phyloP scores from a whole-genome alignment of 2,113 vertebrate species.

The Trematomus loennbergii region DNA sequence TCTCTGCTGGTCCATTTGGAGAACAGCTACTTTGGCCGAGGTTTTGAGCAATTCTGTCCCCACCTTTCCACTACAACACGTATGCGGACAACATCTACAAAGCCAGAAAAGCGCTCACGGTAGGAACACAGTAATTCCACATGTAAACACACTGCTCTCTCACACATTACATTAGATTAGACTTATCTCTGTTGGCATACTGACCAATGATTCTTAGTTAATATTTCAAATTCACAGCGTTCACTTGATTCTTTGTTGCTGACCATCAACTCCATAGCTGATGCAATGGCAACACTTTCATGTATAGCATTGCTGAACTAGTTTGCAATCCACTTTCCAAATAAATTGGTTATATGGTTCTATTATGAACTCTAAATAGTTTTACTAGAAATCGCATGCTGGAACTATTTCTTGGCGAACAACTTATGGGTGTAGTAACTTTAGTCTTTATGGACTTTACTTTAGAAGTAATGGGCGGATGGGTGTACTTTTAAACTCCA shows the following conservation, averaged over 20 bases:
- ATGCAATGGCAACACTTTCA: background rate
- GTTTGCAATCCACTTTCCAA: background rate
- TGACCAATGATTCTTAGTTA: background rate
- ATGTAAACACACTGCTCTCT: background rate
- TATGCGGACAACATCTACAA: conserved; percentile 86
- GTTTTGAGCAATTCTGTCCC: conserved; percentile 85
- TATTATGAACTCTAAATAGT: background rate
- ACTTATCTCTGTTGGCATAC: background rate
- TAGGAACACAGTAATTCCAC: conserved; percentile 63
- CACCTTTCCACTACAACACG: conserved; percentile 85
- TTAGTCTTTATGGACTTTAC: background rate
- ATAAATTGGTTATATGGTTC: background rate
- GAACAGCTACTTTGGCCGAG: conserved; percentile 81
- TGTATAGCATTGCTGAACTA: background rate
- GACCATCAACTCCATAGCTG: background rate
- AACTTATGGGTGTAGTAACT: background rate
- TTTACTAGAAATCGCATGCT: background rate
- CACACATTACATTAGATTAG: background rate
- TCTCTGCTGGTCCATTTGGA: conserved; percentile 85
- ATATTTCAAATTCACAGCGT: background rate
- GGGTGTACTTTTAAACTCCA: background rate
- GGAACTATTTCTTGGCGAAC: background rate
- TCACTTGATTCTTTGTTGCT: conserved; percentile 11
- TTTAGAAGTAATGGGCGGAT: background rate
- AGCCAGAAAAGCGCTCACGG: conserved; percentile 85